phyloP scores from a whole-genome alignment of 2,113 vertebrate genomes.

The Anolis sagrei region DNA sequence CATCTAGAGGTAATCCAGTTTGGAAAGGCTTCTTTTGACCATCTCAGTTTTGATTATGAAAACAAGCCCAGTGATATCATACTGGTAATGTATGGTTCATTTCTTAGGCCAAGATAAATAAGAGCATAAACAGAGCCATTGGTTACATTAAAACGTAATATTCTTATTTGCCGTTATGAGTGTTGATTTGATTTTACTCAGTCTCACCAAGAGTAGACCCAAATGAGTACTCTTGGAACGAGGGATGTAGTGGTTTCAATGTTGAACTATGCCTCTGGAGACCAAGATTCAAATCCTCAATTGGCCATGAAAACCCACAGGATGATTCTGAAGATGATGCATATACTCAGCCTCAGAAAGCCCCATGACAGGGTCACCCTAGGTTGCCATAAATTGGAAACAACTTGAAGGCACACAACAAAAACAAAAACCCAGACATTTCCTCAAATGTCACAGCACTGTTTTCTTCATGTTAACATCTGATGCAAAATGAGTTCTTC shows the following conservation, averaged over 20 bases:
- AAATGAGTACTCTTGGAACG: too few species aligned
- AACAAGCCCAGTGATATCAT: not conserved
- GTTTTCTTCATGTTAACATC: not conserved
- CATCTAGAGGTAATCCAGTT: too few species aligned
- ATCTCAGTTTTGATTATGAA: not conserved
- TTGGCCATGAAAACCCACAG: too few species aligned
- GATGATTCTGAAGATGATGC: too few species aligned
- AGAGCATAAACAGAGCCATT: not conserved
- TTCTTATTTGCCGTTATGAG: not conserved
- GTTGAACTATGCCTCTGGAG: too few species aligned
- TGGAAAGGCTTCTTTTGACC: not conserved
- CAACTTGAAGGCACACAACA: too few species aligned
- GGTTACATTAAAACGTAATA: not conserved
- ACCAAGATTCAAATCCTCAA: too few species aligned
- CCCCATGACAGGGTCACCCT: too few species aligned
- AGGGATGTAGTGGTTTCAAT: too few species aligned
- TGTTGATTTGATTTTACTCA: not conserved
- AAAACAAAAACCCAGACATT: not conserved
- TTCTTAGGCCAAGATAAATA: not conserved
- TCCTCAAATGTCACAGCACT: not conserved
- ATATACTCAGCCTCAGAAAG: too few species aligned
- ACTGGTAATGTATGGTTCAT: not conserved
- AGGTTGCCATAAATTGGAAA: too few species aligned
- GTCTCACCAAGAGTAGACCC: too few species aligned
- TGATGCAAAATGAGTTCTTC: not conserved